phyloP scores from a whole-genome alignment of 2,113 vertebrate genomes.

The Montifringilla adamsi region DNA sequence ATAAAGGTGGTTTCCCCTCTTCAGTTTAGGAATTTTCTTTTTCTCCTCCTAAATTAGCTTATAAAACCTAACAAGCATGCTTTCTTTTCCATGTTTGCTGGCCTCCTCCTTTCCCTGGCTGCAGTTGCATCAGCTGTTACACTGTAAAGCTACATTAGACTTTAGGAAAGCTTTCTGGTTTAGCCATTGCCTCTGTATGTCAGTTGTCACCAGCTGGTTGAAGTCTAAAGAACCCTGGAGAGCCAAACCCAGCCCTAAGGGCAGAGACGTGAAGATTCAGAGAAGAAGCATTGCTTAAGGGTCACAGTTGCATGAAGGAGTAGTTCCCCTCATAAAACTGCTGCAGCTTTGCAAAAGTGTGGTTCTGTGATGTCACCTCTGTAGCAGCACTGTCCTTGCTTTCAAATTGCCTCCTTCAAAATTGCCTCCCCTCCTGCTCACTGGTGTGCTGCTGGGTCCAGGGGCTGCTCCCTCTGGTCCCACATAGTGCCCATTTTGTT shows the following conservation, averaged over 20 bases:
- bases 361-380: neutral
- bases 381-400: neutral
- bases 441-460: neutral
- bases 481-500: accelerated
- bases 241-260: neutral
- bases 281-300: neutral
- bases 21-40: neutral
- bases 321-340: neutral
- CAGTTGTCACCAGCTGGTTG: neutral
- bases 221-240: neutral
- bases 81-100: neutral
- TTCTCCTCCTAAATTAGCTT: neutral
- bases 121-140: neutral
- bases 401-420: neutral
- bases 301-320: neutral
- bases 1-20: neutral
- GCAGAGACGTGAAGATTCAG: neutral
- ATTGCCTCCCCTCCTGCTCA: accelerated
- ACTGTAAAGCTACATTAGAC: neutral
- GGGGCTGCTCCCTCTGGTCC: neutral
- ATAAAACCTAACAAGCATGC: neutral
- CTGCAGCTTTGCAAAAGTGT: neutral
- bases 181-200: neutral
- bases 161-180: neutral
- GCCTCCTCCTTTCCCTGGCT: neutral